Evolutionary conservation across 2,113 vertebrate species (phyloP), one percentile per base, ranked within the genome.

Genomic region (Illadopsis cleaveri): DNA sequence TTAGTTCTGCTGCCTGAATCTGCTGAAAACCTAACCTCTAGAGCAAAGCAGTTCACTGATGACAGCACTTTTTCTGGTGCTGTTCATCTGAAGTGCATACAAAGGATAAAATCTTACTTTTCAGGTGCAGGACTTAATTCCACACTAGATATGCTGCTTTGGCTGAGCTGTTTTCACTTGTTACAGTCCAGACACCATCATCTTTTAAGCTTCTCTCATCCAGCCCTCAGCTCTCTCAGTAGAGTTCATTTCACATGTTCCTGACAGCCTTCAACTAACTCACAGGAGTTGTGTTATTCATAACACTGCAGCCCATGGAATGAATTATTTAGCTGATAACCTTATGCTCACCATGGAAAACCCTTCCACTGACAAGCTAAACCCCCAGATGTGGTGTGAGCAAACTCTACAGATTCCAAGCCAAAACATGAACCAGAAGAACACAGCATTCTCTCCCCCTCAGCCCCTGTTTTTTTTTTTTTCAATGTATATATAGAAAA

Each of bases 1-100:
- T 96, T 96, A 94, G 94, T 96, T 97, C 94, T 93, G 86, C 90
- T 6, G 23, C 72, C 64, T 96, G 92, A 88, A 77, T 93, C 69
- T 91, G 91, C 89, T 82, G 89, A 91, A 91, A 96, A 77, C 77
- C 72, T 64, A 87, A 75, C 91, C 93, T 94, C 93, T 28, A 62
- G 80, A 94, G 95, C 65, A 86, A 89, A 86, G 91, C 77, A 56
- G 56, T 79, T 92, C 83, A 89, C 86, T 92, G 79, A 94, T 81
- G 94, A 92, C 89, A 94, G 93, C 86, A 84, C 33, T 84, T 97
- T 84, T 94, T 86, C 83, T 94, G 62, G 68, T 23, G 30, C 35
- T 42, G 31, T 61, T 93, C 76, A 83, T 95, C 89, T 17, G 5
- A 91, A 91, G 83, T 38, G 80, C 47, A 33, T 66, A 72, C 64